Percentiles rank a stretch among this genome's conserved stretches.
Conservation (phyloP, 2,888 invertebrate species). For the Hybos culiciformis region DNA sequence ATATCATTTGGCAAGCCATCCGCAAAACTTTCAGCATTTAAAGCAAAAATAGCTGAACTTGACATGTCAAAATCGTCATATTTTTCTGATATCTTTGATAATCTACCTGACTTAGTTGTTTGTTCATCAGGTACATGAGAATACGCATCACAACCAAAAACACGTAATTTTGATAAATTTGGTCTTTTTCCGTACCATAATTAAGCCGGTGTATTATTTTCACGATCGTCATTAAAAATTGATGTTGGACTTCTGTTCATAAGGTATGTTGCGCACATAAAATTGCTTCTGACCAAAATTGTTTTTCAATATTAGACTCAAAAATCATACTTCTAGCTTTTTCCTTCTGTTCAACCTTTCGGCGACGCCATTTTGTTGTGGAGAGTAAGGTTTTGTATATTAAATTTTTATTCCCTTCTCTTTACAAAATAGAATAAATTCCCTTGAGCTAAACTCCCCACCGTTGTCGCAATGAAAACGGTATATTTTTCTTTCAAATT, state of each 20-base stretch:
- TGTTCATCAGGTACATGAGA: constrained; percentile 20
- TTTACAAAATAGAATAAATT: neutral
- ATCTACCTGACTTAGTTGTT: neutral
- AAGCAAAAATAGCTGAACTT: neutral
- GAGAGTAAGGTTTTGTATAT: constrained; percentile 2
- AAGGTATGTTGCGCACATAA: neutral
- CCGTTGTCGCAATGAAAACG: constrained; percentile 9
- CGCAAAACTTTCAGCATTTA: constrained; percentile 6
- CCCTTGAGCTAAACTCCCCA: constrained; percentile 1
- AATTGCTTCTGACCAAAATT: no score
- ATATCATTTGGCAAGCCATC: constrained; percentile 1
- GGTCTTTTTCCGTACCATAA: neutral
- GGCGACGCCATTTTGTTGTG: constrained; percentile 2
- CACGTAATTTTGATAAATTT: constrained; percentile 10
- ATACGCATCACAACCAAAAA: constrained; percentile 26
- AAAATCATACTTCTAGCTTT: constrained; percentile 5
- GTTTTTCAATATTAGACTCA: neutral
- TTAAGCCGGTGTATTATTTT: neutral
- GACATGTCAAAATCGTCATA: neutral
- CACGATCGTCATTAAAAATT: neutral
- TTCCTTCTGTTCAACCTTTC: constrained; percentile 1
- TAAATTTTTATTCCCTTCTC: constrained; percentile 3
- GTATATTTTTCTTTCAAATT: constrained; percentile 10
- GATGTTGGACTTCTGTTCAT: constrained; percentile 10
- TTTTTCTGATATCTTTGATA: neutral